Conservation (phyloP, 2,113 vertebrate species). For the Clarias batrachus region DNA sequence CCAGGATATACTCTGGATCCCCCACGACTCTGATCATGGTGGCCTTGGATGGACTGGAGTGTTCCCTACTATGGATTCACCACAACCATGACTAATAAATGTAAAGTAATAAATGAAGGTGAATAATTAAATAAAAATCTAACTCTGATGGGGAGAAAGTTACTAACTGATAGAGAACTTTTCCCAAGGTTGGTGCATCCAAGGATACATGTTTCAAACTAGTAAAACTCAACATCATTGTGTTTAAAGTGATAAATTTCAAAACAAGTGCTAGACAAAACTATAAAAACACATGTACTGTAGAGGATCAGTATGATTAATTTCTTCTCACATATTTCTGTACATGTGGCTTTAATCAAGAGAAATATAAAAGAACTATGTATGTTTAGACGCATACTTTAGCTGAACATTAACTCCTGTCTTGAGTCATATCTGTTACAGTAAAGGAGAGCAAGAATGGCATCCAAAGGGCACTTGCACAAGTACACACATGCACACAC, state of each 20-base stretch:
- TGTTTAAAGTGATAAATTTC: neutral
- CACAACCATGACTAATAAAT: neutral
- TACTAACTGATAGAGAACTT: neutral
- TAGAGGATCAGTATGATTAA: neutral
- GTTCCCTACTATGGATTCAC: too few relatives aligned
- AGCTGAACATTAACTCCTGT: slow-evolving; percentile 9
- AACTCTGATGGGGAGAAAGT: neutral
- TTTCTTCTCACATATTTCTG: neutral
- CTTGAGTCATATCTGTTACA: slow-evolving; percentile 1
- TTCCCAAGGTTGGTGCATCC: neutral
- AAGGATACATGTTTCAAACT: neutral
- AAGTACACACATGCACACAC: neutral
- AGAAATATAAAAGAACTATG: neutral
- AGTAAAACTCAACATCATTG: neutral
- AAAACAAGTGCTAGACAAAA: neutral
- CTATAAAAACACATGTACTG: neutral
- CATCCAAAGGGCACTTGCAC: neutral
- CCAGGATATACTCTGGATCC: too few relatives aligned
- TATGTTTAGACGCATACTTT: neutral
- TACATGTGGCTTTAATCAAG: neutral
- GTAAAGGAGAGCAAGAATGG: neutral
- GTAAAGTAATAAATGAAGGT: neutral
- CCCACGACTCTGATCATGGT: too few relatives aligned
- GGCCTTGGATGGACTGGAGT: too few relatives aligned
- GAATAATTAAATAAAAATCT: neutral